Evolutionary conservation across 2,888 invertebrate genomes (phyloP), one percentile per base, ranked within the genome.

Genomic region (Synanthedon vespiformis): DNA sequence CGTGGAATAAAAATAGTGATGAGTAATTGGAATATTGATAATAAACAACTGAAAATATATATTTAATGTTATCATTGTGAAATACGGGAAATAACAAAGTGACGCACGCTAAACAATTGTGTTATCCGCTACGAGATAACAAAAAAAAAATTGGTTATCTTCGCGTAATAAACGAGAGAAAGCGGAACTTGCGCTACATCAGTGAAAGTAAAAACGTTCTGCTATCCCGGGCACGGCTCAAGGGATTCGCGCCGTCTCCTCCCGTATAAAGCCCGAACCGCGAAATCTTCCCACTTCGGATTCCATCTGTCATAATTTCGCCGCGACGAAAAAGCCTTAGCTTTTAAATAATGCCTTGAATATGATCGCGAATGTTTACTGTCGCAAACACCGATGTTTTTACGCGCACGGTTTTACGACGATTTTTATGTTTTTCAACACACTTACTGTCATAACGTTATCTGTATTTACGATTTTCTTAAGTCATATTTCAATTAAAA

Each of bases 221-320:
- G 63, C 63, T 57, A 68, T 67, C 72, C 63, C 63, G 63, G 59
- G 61, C 55, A 64, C 67, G 65, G 79, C 84, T 81, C 83, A 75
- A 71, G 83, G 82, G 83, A 82, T 78, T 74, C 71, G 51, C 55
- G 52, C 56, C 64, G 64, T 65, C 68, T 63, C 63, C 68, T 64
- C 13, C 72, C 71, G 71, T 70, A 70, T 65, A 74, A 71, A 77
- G 70, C 74, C 69, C 65, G 62, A 65, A 65, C 71, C 74, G 72
- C 69, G 61, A 76, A 77, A 80, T 80, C 76, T 73, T 71, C 70
- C 40, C 50, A 62, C 72, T 71, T 62, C 61, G 77, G 72, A 75
- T 74, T 78, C 76, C 76, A 77, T 74, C 74, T 74, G 78, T 82
- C 79, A 81, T 81, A 80, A 79, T 78, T 77, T 76, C 61, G 59